Percentiles rank a stretch among this genome's conserved stretches.
Evolutionary conservation across 2,888 invertebrate species (phyloP).

Genomic region (Nemoura dubitans): DNA sequence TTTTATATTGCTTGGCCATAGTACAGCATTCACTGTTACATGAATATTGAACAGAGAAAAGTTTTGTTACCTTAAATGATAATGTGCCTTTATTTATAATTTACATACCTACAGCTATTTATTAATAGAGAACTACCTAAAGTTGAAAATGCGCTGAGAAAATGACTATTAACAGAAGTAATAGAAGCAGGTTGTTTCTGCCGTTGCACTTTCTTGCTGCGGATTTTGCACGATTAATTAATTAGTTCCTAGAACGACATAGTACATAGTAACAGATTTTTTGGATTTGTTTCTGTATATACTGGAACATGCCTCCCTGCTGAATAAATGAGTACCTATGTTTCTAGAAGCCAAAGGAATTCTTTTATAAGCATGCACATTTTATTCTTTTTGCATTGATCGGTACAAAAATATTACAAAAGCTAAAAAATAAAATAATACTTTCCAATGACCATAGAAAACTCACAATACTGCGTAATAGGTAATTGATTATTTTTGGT

Average conservation of each 20-base stretch:
- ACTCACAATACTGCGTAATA: neutral
- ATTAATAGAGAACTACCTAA: neutral
- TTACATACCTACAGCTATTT: neutral
- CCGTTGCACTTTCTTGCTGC: neutral
- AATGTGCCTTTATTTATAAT: neutral
- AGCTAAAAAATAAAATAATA: neutral
- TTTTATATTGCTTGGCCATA: neutral
- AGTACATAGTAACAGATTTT: too few relatives aligned
- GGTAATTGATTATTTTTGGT: neutral
- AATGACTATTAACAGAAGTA: neutral
- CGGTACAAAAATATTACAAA: neutral
- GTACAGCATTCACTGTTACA: neutral
- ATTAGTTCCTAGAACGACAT: neutral
- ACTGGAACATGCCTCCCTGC: neutral
- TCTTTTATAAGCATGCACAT: neutral
- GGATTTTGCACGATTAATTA: neutral
- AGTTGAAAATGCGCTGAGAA: neutral
- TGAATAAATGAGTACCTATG: neutral
- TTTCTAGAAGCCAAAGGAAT: neutral
- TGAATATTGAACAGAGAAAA: neutral
- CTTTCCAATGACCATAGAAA: neutral
- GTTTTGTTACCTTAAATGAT: neutral
- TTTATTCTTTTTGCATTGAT: neutral
- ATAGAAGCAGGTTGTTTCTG: neutral
- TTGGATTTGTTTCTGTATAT: neutral